phyloP scores from a whole-genome alignment of 2,888 invertebrate species.

The Meiosimyza platycephala region DNA sequence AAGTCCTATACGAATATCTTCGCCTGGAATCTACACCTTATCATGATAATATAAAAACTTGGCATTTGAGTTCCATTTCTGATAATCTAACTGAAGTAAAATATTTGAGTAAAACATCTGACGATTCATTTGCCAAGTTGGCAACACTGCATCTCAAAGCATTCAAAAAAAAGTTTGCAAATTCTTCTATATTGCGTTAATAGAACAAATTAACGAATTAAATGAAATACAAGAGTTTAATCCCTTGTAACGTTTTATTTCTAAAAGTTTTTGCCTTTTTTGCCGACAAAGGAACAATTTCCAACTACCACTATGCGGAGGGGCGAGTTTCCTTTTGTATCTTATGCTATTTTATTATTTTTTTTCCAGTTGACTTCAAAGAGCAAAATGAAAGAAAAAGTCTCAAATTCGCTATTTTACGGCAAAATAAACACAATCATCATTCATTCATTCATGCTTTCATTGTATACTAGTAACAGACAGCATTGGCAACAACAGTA shows the following conservation, averaged over 20 bases:
- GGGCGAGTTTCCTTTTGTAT: background rate
- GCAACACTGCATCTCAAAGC: no score
- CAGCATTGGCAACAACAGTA: constrained; percentile 13
- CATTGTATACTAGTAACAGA: background rate
- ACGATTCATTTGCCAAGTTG: no score
- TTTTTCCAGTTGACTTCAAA: constrained; percentile 62
- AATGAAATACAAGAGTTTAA: constrained; percentile 33
- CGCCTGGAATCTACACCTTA: no score
- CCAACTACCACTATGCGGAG: background rate
- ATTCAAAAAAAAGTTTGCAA: no score
- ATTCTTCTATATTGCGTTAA: background rate
- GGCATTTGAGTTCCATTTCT: no score
- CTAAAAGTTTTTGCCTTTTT: background rate
- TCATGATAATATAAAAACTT: no score
- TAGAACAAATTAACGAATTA: constrained; percentile 30
- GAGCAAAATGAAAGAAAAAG: constrained; percentile 44
- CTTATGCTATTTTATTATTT: background rate
- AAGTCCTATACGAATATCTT: no score
- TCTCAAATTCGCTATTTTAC: constrained; percentile 42
- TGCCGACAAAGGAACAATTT: constrained; percentile 1
- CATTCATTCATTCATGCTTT: background rate
- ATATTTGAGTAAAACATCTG: no score
- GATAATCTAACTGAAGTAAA: no score
- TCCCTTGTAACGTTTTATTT: constrained; percentile 30
- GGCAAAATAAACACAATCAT: constrained; percentile 15